Percentiles rank a stretch among this genome's conserved stretches.
Evolutionary conservation across 1,140 invertebrate species (phyloP).

Genomic region (Micrasema longulum): DNA sequence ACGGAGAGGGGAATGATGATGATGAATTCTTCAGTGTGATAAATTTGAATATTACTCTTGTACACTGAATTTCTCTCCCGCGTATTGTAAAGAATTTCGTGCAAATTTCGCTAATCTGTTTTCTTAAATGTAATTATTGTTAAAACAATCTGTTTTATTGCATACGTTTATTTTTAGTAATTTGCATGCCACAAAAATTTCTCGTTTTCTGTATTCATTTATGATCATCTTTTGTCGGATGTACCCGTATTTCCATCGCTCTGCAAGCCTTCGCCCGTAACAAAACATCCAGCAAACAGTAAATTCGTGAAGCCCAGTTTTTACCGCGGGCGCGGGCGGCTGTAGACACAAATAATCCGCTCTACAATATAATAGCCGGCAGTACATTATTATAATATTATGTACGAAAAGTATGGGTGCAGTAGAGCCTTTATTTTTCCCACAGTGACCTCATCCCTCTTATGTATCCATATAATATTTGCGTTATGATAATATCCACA

Average conservation of each 20-base stretch:
- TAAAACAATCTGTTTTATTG: slow-evolving; percentile 10
- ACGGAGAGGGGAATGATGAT: no score
- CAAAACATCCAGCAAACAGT: background rate
- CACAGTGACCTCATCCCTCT: slow-evolving; percentile 14
- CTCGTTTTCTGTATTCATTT: slow-evolving; percentile 10
- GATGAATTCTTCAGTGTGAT: no score
- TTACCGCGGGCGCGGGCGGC: background rate
- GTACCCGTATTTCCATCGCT: background rate
- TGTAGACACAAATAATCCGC: background rate
- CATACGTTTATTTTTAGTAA: slow-evolving; percentile 12
- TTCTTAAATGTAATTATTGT: no score
- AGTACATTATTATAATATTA: background rate
- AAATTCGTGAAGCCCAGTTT: background rate
- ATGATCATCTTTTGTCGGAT: background rate
- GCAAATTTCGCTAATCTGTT: no score
- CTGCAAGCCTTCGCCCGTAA: slow-evolving; percentile 1
- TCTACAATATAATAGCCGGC: no score
- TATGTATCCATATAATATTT: no score
- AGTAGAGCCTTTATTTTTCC: slow-evolving; percentile 1
- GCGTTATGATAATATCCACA: no score
- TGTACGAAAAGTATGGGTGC: slow-evolving; percentile 2
- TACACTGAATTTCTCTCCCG: no score
- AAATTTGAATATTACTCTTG: no score
- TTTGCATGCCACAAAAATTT: slow-evolving; percentile 22
- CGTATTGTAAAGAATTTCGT: no score